phyloP scores from a whole-genome alignment of 2,888 invertebrate genomes.

The Toxonevra muliebris region DNA sequence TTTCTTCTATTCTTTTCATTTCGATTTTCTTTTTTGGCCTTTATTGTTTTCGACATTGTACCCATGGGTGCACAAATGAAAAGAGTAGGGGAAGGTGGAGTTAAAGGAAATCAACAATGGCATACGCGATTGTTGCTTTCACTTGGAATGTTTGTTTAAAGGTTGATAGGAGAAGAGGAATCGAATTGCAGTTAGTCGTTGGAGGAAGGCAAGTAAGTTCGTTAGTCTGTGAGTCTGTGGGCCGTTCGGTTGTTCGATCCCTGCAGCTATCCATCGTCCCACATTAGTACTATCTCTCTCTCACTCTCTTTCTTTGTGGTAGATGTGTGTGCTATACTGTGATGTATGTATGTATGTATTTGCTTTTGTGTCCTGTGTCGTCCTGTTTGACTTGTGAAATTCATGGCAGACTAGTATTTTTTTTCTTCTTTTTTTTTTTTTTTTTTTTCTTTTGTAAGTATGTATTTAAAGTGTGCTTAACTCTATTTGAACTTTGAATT shows the following conservation, averaged over 20 bases:
- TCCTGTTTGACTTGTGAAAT: not conserved
- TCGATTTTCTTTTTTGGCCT: not conserved
- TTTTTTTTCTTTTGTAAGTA: not conserved
- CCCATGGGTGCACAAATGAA: conserved; percentile 1
- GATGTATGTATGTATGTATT: not conserved
- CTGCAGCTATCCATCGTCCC: too few species aligned
- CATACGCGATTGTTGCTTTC: not conserved
- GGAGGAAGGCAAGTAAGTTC: too few species aligned
- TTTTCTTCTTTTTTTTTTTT: not conserved
- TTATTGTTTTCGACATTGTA: conserved; percentile 5
- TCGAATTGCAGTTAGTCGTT: too few species aligned
- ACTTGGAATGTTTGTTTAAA: too few species aligned
- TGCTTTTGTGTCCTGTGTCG: not conserved
- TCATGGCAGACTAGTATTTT: not conserved
- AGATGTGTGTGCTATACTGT: not conserved
- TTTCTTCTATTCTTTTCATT: too few species aligned
- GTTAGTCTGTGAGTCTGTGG: too few species aligned
- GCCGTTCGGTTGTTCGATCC: too few species aligned
- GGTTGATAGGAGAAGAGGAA: too few species aligned
- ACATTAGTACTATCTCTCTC: not conserved
- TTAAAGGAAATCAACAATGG: not conserved
- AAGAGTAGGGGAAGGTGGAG: too few species aligned
- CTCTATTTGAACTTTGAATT: conserved; percentile 13
- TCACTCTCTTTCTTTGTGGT: not conserved
- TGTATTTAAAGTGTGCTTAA: not conserved